Conservation (phyloP, 2,797 vertebrate species). For the Hipposideros larvatus region DNA sequence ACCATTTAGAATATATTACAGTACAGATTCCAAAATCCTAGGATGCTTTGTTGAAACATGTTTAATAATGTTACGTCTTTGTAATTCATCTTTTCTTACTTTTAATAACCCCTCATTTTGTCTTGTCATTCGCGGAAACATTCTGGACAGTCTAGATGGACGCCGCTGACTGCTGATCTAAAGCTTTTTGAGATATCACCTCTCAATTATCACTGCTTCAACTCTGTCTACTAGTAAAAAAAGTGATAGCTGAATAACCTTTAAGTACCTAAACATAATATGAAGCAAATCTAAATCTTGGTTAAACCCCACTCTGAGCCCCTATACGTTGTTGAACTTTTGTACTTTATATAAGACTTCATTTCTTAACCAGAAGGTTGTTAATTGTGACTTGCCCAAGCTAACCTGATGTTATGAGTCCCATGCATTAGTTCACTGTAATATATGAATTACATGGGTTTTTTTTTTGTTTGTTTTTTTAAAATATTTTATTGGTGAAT, state of each 20-base stretch:
- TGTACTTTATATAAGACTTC: neutral
- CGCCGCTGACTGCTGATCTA: neutral
- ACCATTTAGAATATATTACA: neutral
- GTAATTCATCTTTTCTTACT: constrained; percentile 33
- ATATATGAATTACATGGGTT: too few species aligned
- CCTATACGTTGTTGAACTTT: neutral
- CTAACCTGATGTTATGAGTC: neutral
- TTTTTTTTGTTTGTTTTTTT: too few species aligned
- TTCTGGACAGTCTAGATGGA: neutral
- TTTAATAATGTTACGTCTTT: constrained; percentile 29
- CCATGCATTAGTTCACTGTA: neutral
- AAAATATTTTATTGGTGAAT: too few species aligned
- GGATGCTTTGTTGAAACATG: neutral
- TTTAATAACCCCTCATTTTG: neutral
- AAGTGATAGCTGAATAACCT: neutral
- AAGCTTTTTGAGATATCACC: neutral
- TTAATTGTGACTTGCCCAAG: neutral
- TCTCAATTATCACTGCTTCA: neutral
- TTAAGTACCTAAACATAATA: neutral
- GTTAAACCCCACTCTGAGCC: neutral
- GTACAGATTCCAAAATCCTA: neutral
- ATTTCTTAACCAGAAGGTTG: neutral
- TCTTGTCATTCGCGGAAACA: neutral
- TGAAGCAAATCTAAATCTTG: constrained; percentile 34
- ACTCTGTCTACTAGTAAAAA: neutral